Percentiles rank a stretch among this genome's conserved stretches.
Conservation (phyloP, 2,888 invertebrate genomes). For the Euplagia quadripunctaria region DNA sequence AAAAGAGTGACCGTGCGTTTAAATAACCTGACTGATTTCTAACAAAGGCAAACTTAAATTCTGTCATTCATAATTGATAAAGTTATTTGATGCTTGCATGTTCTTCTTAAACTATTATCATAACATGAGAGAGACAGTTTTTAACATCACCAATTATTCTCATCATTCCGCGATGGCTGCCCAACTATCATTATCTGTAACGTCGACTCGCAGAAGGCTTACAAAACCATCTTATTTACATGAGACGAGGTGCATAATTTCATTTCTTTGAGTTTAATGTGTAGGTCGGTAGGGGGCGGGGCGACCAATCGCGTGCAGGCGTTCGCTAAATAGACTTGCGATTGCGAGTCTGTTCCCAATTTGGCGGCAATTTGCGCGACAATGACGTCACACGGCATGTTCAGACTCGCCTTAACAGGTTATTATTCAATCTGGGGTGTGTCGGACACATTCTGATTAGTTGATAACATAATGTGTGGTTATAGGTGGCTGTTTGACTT, state of each 20-base stretch:
- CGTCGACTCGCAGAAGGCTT: slow-evolving; percentile 33
- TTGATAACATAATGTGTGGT: slow-evolving; percentile 77
- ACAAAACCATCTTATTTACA: slow-evolving; percentile 79
- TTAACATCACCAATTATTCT: not conserved
- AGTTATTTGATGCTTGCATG: not conserved
- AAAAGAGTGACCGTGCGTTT: too few species aligned
- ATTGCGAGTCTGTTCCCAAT: slow-evolving; percentile 80
- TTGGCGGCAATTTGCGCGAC: slow-evolving; percentile 84
- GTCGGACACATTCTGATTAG: slow-evolving; percentile 82
- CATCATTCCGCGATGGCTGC: not conserved
- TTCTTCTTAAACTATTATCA: not conserved
- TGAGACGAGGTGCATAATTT: slow-evolving; percentile 77
- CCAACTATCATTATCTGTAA: slow-evolving; percentile 9
- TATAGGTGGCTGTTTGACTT: slow-evolving; percentile 56
- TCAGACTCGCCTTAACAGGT: slow-evolving; percentile 75
- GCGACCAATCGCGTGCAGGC: slow-evolving; percentile 85
- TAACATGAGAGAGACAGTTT: not conserved
- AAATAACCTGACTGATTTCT: too few species aligned
- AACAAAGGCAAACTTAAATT: not conserved
- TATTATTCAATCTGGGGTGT: slow-evolving; percentile 84
- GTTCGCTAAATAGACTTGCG: slow-evolving; percentile 78
- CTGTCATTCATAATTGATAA: not conserved
- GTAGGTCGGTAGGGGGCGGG: slow-evolving; percentile 74
- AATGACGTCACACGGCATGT: slow-evolving; percentile 71
- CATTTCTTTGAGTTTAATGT: slow-evolving; percentile 74